Base-by-base conservation (phyloP, 2,888 invertebrate species). In the Nipponacmea schrenckii region DNA sequence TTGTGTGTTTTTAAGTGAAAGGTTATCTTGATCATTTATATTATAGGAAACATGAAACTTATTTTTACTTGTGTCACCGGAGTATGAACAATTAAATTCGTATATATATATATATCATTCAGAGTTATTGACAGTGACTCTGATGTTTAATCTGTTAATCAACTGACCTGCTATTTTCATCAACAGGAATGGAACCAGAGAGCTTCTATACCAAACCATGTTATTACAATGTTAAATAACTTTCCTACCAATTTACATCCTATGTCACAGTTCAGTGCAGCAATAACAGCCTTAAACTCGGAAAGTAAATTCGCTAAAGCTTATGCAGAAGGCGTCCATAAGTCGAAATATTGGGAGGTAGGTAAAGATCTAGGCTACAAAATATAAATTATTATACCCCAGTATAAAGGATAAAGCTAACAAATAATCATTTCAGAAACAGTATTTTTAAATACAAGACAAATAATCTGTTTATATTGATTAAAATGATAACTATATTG, bases 191-290 rank as follows among this genome's bases (percentile, higher is more conserved):
- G 95, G 95, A 94, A 95, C 48, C 87, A 90, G 73, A 93, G 96
- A 85, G 96, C 97, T n/a, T 94, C 94, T 83, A 90, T 97, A 20
- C 97, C 97, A 10, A 91, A 94, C 39, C 97, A 97, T 89, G 95
- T 97, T n/a, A 96, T 95, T 69, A 94, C 94, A 66, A 93, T 97
- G 91, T 91, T 97, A 83, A 96, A 96, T 91, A 95, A 95, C 90
- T 93, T 97, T 90, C 97, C 97, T 20, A 92, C 92, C 84, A 92
- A 93, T 84, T 91, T 97, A 72, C 97, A 97, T 88, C 97, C 97
- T 1, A 97, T 97, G 97, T 93, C 96, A 0, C 97, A 97, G 90
- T 94, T 97, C 88, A 93, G 94, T 39, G 94, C 96, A 1, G 97
- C 97, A 39, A 93, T 96, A 80, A 96, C 96, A 24, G 94, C 95